These are phyloP conservation scores for Pelodiscus sinensis DNA, from an alignment of 2,113 vertebrate species.

Conservation along the genomic window DNA sequence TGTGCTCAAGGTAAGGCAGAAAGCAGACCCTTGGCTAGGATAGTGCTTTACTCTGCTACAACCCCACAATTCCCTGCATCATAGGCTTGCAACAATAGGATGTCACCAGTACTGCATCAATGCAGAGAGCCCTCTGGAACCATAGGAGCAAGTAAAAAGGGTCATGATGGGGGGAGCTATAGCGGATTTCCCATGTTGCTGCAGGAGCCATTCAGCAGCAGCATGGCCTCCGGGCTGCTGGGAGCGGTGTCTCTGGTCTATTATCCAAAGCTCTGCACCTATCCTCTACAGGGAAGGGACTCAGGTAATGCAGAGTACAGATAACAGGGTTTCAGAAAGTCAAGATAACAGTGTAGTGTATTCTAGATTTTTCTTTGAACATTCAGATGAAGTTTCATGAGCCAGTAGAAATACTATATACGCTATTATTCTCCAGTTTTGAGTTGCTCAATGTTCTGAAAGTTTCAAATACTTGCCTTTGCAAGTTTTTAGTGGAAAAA, in stretches of 20 bases:
- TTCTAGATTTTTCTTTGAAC: neutral
- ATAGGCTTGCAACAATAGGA: neutral
- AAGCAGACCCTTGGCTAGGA: neutral
- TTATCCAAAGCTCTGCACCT: neutral
- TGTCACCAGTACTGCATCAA: neutral
- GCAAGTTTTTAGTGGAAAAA: neutral
- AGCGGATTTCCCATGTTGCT: accelerated
- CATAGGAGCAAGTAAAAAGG: neutral
- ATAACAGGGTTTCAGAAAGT: neutral
- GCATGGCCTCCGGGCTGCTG: neutral
- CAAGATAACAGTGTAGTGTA: neutral
- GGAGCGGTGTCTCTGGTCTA: neutral
- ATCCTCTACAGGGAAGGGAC: neutral
- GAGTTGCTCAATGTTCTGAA: neutral
- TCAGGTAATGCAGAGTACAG: neutral
- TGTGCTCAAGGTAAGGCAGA: neutral
- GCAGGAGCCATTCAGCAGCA: neutral
- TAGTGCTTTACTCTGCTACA: neutral
- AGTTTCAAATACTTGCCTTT: neutral
- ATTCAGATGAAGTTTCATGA: neutral
- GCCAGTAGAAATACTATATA: neutral
- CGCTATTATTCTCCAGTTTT: neutral
- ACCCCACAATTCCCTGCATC: neutral
- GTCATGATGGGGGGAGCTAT: neutral
- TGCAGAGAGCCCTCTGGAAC: neutral